These are phyloP conservation scores for Acipenser oxyrinchus DNA, from an alignment of 2,797 vertebrate species.

Conservation along the genomic window DNA sequence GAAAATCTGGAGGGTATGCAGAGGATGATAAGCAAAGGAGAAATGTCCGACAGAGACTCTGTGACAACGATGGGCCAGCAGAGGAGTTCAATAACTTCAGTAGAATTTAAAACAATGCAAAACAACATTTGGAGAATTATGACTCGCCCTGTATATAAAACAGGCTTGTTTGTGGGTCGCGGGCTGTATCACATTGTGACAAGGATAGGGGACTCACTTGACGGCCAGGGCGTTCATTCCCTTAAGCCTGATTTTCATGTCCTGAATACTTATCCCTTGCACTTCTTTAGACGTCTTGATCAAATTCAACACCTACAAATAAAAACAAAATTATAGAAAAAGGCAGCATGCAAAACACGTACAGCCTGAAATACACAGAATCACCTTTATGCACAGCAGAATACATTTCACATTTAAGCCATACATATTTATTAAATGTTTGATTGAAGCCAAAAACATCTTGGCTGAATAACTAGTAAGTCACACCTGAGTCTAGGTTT, in stretches of 20 bases:
- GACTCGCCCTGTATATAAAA: no score
- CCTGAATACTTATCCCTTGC: slow-evolving; percentile 84
- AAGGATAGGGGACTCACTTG: slow-evolving; percentile 64
- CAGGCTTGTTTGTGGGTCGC: no score
- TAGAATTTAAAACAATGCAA: no score
- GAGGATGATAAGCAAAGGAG: no score
- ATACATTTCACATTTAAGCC: not conserved
- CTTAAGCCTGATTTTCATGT: slow-evolving; percentile 70
- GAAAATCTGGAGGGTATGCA: no score
- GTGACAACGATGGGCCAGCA: no score
- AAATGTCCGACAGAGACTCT: no score
- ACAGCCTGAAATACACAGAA: no score
- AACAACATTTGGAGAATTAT: no score
- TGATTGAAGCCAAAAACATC: not conserved
- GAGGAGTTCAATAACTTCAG: no score
- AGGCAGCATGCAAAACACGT: not conserved
- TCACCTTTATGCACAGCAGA: not conserved
- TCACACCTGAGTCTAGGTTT: no score
- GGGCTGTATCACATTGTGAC: not conserved
- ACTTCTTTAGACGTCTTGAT: slow-evolving; percentile 76
- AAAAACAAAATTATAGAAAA: not conserved
- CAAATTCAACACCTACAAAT: slow-evolving; percentile 75
- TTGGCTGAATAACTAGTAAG: not conserved
- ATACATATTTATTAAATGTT: not conserved
- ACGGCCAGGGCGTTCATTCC: slow-evolving; percentile 69